Conservation (phyloP, 2,888 invertebrate genomes). For the Lordiphosa fenestrarum region DNA sequence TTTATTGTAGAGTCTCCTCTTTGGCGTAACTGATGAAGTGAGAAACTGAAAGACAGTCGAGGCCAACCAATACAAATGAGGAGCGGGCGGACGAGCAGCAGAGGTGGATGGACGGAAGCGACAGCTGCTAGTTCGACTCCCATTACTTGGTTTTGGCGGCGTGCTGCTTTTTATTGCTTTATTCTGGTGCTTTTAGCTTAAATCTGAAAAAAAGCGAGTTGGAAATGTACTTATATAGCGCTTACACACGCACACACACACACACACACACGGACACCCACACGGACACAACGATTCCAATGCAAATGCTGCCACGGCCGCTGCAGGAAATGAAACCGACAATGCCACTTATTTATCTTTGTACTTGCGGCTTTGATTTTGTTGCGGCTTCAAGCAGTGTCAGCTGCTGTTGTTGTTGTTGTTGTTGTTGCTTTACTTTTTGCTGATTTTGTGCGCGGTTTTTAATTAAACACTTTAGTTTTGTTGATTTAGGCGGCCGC, state of each 20-base stretch:
- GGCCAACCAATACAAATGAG: conserved; percentile 59
- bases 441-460: conserved; percentile 30
- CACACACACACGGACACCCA: conserved; percentile 25
- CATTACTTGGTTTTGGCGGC: conserved; percentile 52
- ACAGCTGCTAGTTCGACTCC: conserved; percentile 51
- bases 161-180: conserved; percentile 72
- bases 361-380: conserved; percentile 72
- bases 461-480: conserved; percentile 70
- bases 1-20: conserved; percentile 73
- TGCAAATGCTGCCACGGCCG: conserved; percentile 68
- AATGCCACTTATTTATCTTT: conserved; percentile 74
- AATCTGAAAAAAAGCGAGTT: conserved; percentile 68
- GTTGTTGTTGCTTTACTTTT: conserved; percentile 27
- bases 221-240: conserved; percentile 68
- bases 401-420: conserved; percentile 15
- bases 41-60: conserved; percentile 74
- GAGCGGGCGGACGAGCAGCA: not conserved
- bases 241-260: conserved; percentile 42
- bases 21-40: conserved; percentile 74
- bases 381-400: conserved; percentile 62
- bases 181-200: conserved; percentile 69
- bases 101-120: conserved; percentile 38
- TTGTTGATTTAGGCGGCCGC: conserved; percentile 68
- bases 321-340: conserved; percentile 73
- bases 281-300: conserved; percentile 47